Percentiles rank a stretch among this genome's conserved stretches.
These are phyloP conservation scores for Macropis europaea DNA, from an alignment of 2,888 invertebrate species.

Conservation along the genomic window DNA sequence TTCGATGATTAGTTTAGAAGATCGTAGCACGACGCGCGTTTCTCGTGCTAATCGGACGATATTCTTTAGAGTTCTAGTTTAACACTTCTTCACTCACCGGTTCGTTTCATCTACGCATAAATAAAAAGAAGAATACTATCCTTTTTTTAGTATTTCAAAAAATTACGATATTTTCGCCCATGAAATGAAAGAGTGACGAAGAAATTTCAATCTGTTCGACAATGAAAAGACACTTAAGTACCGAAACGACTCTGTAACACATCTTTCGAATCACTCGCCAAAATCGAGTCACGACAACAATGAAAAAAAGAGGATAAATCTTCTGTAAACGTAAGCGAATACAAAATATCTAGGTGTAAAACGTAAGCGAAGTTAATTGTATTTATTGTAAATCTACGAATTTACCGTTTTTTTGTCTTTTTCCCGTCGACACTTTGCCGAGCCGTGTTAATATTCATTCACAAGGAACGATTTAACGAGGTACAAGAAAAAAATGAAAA, in stretches of 20 bases:
- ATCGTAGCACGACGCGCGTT: background rate
- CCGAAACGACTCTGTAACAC: slow-evolving; percentile 54
- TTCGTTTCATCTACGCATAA: slow-evolving; percentile 3
- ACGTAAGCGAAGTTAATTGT: slow-evolving; percentile 62
- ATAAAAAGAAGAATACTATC: background rate
- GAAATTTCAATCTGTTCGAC: slow-evolving; percentile 53
- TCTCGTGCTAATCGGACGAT: slow-evolving; percentile 2
- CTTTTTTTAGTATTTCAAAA: background rate
- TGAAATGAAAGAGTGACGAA: slow-evolving; percentile 28
- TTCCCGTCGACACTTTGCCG: slow-evolving; percentile 35
- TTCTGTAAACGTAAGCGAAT: slow-evolving; percentile 55
- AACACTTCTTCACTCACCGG: background rate
- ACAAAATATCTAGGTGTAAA: slow-evolving; percentile 57
- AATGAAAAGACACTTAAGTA: slow-evolving; percentile 26
- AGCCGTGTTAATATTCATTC: slow-evolving; percentile 32
- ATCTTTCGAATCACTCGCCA: slow-evolving; percentile 66
- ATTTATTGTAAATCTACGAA: slow-evolving; percentile 71
- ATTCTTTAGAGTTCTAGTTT: slow-evolving; percentile 20
- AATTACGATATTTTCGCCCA: slow-evolving; percentile 30
- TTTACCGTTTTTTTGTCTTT: slow-evolving; percentile 39
- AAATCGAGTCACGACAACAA: slow-evolving; percentile 59
- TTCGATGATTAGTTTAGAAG: slow-evolving; percentile 9
- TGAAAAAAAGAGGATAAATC: slow-evolving; percentile 33
- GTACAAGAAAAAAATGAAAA: background rate
- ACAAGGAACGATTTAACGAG: background rate